phyloP scores from a whole-genome alignment of 2,113 vertebrate species.

The Parotia lawesii region DNA sequence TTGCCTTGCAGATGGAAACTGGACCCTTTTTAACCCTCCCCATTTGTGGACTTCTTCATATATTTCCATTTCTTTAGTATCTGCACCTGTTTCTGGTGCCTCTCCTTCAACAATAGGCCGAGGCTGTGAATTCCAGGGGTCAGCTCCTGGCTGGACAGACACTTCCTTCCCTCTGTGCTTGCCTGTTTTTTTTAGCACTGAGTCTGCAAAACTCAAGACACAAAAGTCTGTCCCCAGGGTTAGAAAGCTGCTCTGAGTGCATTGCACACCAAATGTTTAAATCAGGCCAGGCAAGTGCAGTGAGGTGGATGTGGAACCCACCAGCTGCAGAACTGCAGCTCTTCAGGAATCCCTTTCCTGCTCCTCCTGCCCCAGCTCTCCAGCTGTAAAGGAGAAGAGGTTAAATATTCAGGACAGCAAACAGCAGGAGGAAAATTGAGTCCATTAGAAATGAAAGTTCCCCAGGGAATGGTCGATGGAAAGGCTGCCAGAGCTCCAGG shows the following conservation, averaged over 20 bases:
- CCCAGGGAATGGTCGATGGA: background rate
- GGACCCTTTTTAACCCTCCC: background rate
- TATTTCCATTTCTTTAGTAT: background rate
- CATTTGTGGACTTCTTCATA: background rate
- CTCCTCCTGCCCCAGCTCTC: background rate
- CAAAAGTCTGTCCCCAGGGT: background rate
- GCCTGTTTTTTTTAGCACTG: background rate
- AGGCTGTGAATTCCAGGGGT: background rate
- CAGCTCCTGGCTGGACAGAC: background rate
- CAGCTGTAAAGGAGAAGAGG: background rate
- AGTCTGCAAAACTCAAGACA: background rate
- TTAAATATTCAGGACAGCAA: background rate
- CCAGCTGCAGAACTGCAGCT: background rate
- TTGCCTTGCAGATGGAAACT: background rate
- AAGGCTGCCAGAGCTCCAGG: background rate
- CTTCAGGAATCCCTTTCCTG: background rate
- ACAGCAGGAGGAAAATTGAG: background rate
- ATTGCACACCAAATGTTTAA: background rate
- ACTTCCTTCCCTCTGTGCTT: background rate
- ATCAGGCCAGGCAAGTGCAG: background rate
- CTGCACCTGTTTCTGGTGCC: background rate
- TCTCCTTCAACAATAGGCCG: rapidly evolving
- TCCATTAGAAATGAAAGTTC: background rate
- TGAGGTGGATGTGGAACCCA: background rate
- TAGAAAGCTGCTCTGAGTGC: background rate